phyloP scores from a whole-genome alignment of 23 tunicate species.

The Botrylloides violaceus region DNA sequence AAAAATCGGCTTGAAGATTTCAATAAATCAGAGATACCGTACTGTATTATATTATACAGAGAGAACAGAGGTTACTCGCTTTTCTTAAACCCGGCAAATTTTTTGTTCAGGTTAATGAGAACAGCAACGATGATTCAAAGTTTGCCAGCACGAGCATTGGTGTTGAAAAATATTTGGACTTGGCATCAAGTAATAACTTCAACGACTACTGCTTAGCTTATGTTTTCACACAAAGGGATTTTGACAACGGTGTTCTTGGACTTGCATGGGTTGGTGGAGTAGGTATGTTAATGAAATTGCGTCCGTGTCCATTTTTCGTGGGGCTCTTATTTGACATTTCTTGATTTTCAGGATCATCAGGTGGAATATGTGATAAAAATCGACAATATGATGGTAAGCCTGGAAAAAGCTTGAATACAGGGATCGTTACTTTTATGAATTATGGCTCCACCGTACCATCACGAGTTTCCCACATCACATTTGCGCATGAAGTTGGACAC shows the following conservation, averaged over 20 bases:
- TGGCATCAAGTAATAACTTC: constrained; percentile 46
- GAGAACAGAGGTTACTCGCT: too few relatives aligned
- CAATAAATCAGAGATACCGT: too few relatives aligned
- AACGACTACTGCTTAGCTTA: constrained; percentile 87
- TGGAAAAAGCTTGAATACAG: constrained; percentile 81
- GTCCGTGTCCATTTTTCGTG: not conserved
- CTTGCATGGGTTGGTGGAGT: constrained; percentile 90
- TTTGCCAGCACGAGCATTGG: constrained; percentile 55
- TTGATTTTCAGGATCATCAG: constrained; percentile 54
- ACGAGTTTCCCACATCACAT: constrained; percentile 86
- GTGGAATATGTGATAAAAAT: constrained; percentile 88
- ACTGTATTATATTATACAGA: too few relatives aligned
- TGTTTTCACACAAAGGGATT: constrained; percentile 89
- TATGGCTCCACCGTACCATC: constrained; percentile 76
- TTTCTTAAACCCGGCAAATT: too few relatives aligned
- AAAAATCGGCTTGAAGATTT: too few relatives aligned
- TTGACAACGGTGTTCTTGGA: constrained; percentile 89
- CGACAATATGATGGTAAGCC: constrained; percentile 48
- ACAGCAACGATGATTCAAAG: too few relatives aligned
- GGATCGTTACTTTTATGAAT: constrained; percentile 84
- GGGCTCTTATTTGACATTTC: not conserved
- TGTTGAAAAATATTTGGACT: constrained; percentile 80
- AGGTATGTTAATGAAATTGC: constrained; percentile 26
- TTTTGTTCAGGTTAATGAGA: too few relatives aligned
- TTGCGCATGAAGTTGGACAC: constrained; percentile 97